Base-by-base conservation (phyloP, 2,797 vertebrate genomes). In the Muscicapa striata region DNA sequence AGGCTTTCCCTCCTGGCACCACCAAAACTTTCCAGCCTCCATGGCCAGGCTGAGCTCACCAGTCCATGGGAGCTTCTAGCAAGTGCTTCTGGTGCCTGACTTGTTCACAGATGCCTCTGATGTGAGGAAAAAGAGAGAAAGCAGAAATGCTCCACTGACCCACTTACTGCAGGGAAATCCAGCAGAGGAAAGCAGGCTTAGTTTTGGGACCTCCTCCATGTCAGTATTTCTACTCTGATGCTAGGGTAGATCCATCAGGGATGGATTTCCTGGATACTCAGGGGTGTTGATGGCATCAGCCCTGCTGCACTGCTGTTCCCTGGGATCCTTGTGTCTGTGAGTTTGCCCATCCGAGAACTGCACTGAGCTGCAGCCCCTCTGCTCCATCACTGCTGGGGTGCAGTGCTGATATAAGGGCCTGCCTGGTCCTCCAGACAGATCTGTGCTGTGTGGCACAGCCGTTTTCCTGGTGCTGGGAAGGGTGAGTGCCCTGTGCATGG, bases 391-490 rank as follows among this genome's bases (percentile, higher is more conserved):
- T 74, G 57, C 30, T 67, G 38, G 55, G 46, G 20, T 55, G 46
- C 36, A 64, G 27, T 4, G 10, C 38, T 81, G 51, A 15, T 57
- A 12, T 5, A 18, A 74, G 17, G 34, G 27, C 46, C 10, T 86
- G 49, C 30, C 41, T 59, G 30, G 16, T 89, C 19, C 27, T 82
- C 76, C 43, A 2, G 2, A 17, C 4, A 6, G 10, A 21, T 36
- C 6, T 3, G 48, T 13, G 14, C 40, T 18, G 1, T 2, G 7
- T 3, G 5, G 57, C 34, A 66, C 38, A 34, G 32, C 19, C 0
- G 0, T 8, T 24, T 38, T 55, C 32, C 61, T 13, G 2, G 22
- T 64, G 59, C 67, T 32, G n/a, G 62, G 54, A 89, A 75, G 32
- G 49, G 41, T 13, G 30, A 69, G n/a, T 32, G 32, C 49, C 69